Evolutionary conservation across 2,113 vertebrate genomes (phyloP).

Genomic region (Thunnus thynnus): DNA sequence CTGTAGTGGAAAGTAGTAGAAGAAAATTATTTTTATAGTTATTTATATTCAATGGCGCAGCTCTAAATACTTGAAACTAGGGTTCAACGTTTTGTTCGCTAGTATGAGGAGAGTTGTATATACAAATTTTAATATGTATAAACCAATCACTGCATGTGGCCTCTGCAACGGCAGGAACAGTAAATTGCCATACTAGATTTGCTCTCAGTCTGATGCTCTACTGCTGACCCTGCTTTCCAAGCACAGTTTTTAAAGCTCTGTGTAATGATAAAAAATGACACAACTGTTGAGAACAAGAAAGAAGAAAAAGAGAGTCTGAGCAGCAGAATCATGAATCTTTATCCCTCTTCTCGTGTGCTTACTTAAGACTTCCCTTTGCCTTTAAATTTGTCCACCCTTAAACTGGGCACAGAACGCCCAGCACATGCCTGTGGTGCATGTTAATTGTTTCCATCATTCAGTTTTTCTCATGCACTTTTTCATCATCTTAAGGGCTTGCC

Average conservation of each 20-base stretch:
- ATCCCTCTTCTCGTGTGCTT: neutral
- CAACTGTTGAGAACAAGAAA: neutral
- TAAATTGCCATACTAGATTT: neutral
- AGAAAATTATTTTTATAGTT: neutral
- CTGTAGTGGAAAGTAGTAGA: neutral
- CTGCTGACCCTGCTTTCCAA: neutral
- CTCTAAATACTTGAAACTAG: slow-evolving; percentile 1
- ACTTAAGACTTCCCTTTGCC: neutral
- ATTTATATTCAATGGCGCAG: neutral
- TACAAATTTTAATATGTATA: neutral
- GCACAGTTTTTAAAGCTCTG: neutral
- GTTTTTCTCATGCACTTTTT: slow-evolving; percentile 5
- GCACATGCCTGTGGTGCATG: slow-evolving; percentile 62
- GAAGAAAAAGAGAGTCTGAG: neutral
- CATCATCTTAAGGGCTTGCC: neutral
- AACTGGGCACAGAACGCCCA: slow-evolving; percentile 22
- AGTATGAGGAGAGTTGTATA: neutral
- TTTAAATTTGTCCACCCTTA: slow-evolving; percentile 33
- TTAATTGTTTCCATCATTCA: slow-evolving; percentile 65
- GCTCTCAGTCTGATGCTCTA: slow-evolving; percentile 7
- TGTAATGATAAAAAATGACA: neutral
- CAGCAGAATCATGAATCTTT: neutral
- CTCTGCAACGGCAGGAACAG: neutral
- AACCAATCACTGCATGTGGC: neutral
- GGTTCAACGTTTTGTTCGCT: neutral